Evolutionary conservation across 2,113 vertebrate species (phyloP).

Genomic region (Hydropotes inermis): DNA sequence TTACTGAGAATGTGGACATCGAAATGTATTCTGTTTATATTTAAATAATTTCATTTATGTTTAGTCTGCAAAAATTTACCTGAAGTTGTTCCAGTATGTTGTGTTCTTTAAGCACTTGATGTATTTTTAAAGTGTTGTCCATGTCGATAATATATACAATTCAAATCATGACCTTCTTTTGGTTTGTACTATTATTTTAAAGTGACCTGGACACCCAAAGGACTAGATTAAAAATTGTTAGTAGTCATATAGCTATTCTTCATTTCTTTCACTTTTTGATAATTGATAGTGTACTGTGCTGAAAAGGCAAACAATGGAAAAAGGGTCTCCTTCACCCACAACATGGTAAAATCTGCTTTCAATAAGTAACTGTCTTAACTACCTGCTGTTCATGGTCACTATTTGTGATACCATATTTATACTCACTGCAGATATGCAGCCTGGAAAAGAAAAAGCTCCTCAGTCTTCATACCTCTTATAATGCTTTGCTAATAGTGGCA

Average conservation of each 20-base stretch:
- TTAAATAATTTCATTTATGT: conserved; percentile 57
- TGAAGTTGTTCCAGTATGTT: neutral
- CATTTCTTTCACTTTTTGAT: neutral
- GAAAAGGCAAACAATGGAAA: neutral
- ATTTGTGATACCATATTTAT: neutral
- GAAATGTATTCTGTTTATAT: conserved; percentile 11
- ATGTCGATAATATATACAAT: conserved; percentile 42
- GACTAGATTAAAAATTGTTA: neutral
- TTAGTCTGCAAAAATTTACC: conserved; percentile 23
- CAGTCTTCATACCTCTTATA: neutral
- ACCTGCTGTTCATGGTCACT: neutral
- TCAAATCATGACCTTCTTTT: conserved; percentile 51
- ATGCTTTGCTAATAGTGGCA: neutral
- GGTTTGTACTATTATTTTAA: conserved; percentile 10
- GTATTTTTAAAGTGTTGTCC: neutral
- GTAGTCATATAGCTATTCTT: neutral
- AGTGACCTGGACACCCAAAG: conserved; percentile 20
- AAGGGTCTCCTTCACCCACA: neutral
- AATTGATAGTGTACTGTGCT: neutral
- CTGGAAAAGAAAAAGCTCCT: neutral
- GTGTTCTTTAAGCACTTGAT: neutral
- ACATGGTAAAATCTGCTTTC: neutral
- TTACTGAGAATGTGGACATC: neutral
- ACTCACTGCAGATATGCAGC: neutral
- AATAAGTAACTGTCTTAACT: neutral